Evolutionary conservation across 37 sponge, comb jelly and placozoan genomes (phyloP).

Genomic region (Bolinopsis microptera): DNA sequence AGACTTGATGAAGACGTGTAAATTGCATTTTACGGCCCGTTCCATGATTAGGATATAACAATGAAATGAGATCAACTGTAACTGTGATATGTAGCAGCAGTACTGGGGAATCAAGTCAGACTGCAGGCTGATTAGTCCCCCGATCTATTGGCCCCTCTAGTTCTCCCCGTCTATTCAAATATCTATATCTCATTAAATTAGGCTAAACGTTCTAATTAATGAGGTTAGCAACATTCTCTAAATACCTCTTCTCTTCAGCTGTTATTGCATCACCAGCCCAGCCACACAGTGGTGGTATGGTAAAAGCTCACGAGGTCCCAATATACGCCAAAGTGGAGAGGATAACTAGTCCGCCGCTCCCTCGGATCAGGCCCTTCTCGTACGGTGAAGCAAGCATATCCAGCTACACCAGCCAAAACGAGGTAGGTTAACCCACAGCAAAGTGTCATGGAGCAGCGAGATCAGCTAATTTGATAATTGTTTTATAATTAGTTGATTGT

Average conservation of each 20-base stretch:
- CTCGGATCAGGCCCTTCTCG: constrained; percentile 42
- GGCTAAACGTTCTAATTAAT: background rate
- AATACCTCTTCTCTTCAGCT: background rate
- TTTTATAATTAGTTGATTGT: background rate
- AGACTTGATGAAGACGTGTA: background rate
- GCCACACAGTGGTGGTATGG: background rate
- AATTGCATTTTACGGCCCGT: background rate
- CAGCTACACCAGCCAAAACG: constrained; percentile 59
- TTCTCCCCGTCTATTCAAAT: background rate
- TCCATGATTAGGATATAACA: background rate
- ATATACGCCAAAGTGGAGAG: constrained; percentile 58
- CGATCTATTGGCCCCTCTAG: background rate
- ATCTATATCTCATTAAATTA: background rate
- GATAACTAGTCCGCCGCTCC: constrained; percentile 28
- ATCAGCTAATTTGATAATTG: background rate
- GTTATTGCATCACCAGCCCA: background rate
- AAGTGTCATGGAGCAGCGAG: too few species aligned
- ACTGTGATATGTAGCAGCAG: background rate
- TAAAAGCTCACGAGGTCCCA: constrained; percentile 34
- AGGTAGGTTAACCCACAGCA: too few species aligned
- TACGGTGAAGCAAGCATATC: constrained; percentile 46
- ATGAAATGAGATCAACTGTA: background rate
- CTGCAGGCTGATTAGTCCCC: background rate
- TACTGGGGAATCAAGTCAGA: background rate
- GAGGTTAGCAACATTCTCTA: too few species aligned